These are phyloP conservation scores for Oxyruncus cristatus DNA, from an alignment of 2,113 vertebrate genomes.

Conservation along the genomic window DNA sequence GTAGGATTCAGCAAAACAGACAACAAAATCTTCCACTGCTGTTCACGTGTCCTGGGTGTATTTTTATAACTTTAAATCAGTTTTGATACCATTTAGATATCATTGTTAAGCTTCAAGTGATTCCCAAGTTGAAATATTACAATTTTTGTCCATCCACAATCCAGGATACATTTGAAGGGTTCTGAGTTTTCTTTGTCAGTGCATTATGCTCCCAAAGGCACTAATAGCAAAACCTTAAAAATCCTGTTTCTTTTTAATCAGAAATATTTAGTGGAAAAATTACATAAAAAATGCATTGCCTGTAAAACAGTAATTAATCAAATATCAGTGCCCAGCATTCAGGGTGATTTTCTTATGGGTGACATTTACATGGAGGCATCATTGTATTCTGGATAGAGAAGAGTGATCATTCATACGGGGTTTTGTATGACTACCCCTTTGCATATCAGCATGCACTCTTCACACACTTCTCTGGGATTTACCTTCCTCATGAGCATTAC, in stretches of 20 bases:
- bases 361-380: neutral
- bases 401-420: fast-evolving
- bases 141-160: neutral
- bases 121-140: neutral
- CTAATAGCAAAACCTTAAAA: neutral
- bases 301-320: neutral
- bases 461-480: neutral
- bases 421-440: neutral
- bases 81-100: neutral
- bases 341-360: neutral
- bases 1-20: neutral
- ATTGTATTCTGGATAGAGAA: neutral
- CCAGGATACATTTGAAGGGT: neutral
- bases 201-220: neutral
- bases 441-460: neutral
- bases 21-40: neutral
- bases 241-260: neutral
- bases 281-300: neutral
- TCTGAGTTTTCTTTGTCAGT: neutral
- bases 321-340: neutral
- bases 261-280: neutral
- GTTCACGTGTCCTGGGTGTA: neutral
- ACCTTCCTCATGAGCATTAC: neutral
- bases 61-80: neutral
- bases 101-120: neutral